A percentile compares a stretch with the other conserved stretches of the same genome.
Evolutionary conservation across 2,888 invertebrate genomes (phyloP).

Genomic region (Incurvaria masculella): DNA sequence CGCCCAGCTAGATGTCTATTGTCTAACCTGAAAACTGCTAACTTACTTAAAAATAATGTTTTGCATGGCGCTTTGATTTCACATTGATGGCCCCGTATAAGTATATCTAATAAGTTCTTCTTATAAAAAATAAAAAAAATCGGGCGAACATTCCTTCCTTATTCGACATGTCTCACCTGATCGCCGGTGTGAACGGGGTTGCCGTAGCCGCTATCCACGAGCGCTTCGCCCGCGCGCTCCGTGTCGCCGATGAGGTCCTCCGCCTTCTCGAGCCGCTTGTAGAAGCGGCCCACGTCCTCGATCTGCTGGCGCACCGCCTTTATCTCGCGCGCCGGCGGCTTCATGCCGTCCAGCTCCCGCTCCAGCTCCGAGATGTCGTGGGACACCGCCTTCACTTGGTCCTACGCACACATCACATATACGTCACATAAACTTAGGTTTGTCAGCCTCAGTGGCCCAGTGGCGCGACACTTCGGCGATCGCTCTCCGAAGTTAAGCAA

Average conservation of each 20-base stretch:
- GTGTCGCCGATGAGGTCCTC: slow-evolving; percentile 65
- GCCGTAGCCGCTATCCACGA: slow-evolving; percentile 83
- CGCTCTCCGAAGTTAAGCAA: too few species aligned
- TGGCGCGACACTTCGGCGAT: too few species aligned
- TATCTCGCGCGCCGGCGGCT: slow-evolving; percentile 84
- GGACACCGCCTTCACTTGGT: slow-evolving; percentile 76
- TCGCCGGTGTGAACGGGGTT: slow-evolving; percentile 79
- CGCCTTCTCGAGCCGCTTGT: slow-evolving; percentile 64
- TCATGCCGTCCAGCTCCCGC: slow-evolving; percentile 78
- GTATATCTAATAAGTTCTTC: too few species aligned
- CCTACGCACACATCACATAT: slow-evolving; percentile 39
- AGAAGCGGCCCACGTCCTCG: slow-evolving; percentile 69
- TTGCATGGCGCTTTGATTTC: too few species aligned
- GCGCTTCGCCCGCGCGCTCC: slow-evolving; percentile 68
- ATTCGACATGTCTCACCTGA: slow-evolving; percentile 62
- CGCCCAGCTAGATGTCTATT: too few species aligned
- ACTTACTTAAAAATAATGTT: too few species aligned
- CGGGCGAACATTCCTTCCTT: too few species aligned
- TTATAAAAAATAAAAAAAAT: too few species aligned
- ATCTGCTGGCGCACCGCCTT: slow-evolving; percentile 80
- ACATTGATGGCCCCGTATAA: too few species aligned
- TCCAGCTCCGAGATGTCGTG: slow-evolving; percentile 78
- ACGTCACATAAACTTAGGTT: not conserved
- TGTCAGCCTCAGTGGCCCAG: too few species aligned
- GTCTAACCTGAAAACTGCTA: too few species aligned